Percentiles rank a stretch among this genome's conserved stretches.
Conservation (phyloP, 2,888 invertebrate genomes). For the Calameuta idolon region DNA sequence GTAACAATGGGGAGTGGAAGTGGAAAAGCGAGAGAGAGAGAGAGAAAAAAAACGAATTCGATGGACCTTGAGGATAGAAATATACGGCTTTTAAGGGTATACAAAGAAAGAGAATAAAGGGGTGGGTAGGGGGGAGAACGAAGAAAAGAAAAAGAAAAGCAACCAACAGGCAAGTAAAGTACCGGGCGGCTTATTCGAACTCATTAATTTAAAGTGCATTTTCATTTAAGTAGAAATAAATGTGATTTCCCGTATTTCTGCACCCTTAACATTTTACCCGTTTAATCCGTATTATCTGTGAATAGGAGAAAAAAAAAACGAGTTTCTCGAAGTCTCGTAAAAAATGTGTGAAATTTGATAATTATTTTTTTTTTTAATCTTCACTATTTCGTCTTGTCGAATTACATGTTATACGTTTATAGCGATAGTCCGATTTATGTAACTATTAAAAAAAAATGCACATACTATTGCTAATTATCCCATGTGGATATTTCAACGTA, state of each 20-base stretch:
- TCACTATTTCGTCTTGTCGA: not conserved
- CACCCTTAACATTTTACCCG: not conserved
- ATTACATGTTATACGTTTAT: not conserved
- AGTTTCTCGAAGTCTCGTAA: too few relatives aligned
- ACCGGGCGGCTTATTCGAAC: not conserved
- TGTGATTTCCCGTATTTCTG: not conserved
- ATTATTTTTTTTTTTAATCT: not conserved
- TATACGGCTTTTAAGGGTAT: not conserved
- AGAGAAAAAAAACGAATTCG: not conserved
- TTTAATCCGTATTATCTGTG: not conserved
- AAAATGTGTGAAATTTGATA: too few relatives aligned
- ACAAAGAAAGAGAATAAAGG: not conserved
- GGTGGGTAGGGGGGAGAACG: too few relatives aligned
- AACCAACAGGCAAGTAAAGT: not conserved
- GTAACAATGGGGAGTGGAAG: not conserved
- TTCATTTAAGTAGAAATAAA: not conserved
- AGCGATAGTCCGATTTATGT: not conserved
- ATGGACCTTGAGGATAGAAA: not conserved
- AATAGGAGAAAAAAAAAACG: too few relatives aligned
- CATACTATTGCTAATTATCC: not conserved
- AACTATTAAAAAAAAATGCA: too few relatives aligned
- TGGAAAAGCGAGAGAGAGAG: not conserved
- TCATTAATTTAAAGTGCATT: conserved; percentile 7
- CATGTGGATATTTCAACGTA: not conserved
- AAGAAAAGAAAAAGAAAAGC: not conserved